phyloP scores from a whole-genome alignment of 2,797 vertebrate species.

The Catharus ustulatus region DNA sequence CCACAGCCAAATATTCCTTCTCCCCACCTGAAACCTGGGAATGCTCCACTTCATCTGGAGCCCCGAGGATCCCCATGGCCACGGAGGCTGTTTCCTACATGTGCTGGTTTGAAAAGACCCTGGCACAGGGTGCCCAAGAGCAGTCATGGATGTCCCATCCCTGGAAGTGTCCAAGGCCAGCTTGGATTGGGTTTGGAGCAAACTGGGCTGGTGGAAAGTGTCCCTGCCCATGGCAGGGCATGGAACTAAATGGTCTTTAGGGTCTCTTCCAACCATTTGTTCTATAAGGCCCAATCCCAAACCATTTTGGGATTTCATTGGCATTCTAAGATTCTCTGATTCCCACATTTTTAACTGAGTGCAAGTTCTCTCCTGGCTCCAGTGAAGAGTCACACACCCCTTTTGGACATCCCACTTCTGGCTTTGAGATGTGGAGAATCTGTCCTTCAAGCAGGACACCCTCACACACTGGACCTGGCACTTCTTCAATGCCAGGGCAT shows the following conservation, averaged over 20 bases:
- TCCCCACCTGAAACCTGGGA: neutral
- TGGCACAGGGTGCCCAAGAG: neutral
- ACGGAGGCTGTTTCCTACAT: neutral
- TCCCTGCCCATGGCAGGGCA: neutral
- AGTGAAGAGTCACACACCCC: neutral
- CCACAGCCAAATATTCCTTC: neutral
- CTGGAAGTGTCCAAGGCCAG: neutral
- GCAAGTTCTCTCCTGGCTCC: neutral
- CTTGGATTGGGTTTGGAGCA: neutral
- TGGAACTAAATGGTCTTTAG: neutral
- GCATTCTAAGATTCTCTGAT: neutral
- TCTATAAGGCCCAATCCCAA: neutral
- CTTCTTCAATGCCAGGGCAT: neutral
- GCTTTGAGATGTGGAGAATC: neutral
- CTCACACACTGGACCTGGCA: neutral
- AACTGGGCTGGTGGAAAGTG: rapidly evolving
- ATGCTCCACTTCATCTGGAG: neutral
- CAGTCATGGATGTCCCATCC: neutral
- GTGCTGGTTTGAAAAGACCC: neutral
- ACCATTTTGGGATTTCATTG: neutral
- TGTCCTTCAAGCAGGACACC: neutral
- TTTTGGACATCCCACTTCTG: neutral
- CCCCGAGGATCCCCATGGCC: neutral
- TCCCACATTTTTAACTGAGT: neutral
- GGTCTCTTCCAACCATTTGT: neutral